Evolutionary conservation across 2,797 vertebrate species (phyloP).

Genomic region (Aulostomus chinensis): DNA sequence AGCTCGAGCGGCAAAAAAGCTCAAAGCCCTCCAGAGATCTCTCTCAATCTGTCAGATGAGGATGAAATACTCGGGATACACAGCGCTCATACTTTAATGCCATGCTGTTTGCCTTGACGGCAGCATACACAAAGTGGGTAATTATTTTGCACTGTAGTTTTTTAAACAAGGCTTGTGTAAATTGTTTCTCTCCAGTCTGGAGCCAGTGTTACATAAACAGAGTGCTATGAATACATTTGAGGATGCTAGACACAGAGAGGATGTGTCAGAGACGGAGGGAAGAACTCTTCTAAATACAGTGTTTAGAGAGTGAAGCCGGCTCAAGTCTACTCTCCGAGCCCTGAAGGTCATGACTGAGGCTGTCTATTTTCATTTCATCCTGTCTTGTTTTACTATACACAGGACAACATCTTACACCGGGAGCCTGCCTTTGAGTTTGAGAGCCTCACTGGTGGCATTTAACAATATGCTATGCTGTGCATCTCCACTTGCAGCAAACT

Average conservation of each 20-base stretch:
- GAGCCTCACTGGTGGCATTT: slow-evolving; percentile 43
- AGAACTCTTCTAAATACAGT: slow-evolving; percentile 29
- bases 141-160: slow-evolving; percentile 56
- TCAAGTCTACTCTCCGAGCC: slow-evolving; percentile 32
- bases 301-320: slow-evolving; percentile 40
- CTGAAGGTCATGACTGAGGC: slow-evolving; percentile 60
- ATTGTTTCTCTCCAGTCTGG: slow-evolving; percentile 42
- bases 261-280: slow-evolving; percentile 48
- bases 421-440: slow-evolving; percentile 32
- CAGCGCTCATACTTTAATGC: slow-evolving; percentile 43
- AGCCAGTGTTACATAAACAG: slow-evolving; percentile 49
- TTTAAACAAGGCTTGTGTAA: slow-evolving; percentile 45
- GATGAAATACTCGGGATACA: slow-evolving; percentile 52
- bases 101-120: slow-evolving; percentile 53
- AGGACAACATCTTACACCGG: slow-evolving; percentile 33
- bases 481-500: slow-evolving; percentile 20
- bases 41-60: slow-evolving; percentile 49
- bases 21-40: slow-evolving; percentile 54
- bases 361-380: slow-evolving; percentile 60
- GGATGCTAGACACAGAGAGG: slow-evolving; percentile 31
- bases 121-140: slow-evolving; percentile 37
- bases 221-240: slow-evolving; percentile 43
- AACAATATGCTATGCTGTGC: slow-evolving; percentile 38
- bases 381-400: slow-evolving; percentile 55
- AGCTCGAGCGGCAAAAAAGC: slow-evolving; percentile 44